Evolutionary conservation across 2,888 invertebrate species (phyloP), one percentile per base, ranked within the genome.

Genomic region (Heliconius cydno): DNA sequence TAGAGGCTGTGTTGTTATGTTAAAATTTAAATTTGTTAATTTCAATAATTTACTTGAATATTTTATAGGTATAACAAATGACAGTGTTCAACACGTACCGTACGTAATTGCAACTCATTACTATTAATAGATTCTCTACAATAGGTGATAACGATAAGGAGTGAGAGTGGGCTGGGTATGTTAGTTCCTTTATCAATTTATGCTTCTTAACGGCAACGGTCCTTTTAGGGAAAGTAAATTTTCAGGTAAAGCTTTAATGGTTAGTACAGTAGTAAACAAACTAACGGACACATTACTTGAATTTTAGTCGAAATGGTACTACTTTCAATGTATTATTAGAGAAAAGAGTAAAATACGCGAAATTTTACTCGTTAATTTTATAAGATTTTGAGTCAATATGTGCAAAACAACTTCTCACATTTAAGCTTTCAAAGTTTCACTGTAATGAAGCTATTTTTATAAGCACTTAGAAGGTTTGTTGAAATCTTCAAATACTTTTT

Each of bases 401-500:
- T 68, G 9, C 6, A 68, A 38, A 70, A 46, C 15, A 71, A 10
- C 12, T 22, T 30, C 60, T 25, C 63, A 57, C n/a, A 34, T 57
- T 34, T 34, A 57, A 73, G 28, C 68, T 70, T 72, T 60, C 34
- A 22, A 7, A n/a, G n/a, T 72, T 30, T 73, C 30, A 34, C 34
- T 57, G 12, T 72, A 30, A 72, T 13, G 41, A 57, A 34, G 30
- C 30, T 52, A 72, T 72, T 73, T 72, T 73, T 57, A 57, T 73
- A 73, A 57, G 30, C 30, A 38, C 77, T 79, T 30, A 75, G 41
- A 75, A 70, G 77, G 63, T 63, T 73, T 76, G 73, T 70, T 80
- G 75, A 81, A 82, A 82, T 81, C 80, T 79, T 84, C 80, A 82
- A 82, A 83, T 83, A 82, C 83, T 84, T 84, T 77, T 79, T 84